Base-by-base conservation (phyloP, 2,888 invertebrate species). In the Elgonia sp. region DNA sequence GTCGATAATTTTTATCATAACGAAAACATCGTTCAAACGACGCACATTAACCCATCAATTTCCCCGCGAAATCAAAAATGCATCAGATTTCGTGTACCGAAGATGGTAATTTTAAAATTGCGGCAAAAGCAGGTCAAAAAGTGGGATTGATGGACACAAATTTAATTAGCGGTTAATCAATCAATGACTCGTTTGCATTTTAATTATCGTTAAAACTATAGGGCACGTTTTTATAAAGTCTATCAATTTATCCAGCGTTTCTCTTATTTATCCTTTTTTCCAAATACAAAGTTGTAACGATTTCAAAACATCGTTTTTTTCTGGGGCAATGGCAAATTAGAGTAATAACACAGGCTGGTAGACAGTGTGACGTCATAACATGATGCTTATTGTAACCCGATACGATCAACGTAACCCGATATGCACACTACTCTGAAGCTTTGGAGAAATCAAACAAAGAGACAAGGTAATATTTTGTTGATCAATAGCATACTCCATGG, bases 371-470 rank as follows among this genome's bases (percentile, higher is more conserved):
- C 79, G 57, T 79, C 67, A 79, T 57, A 67, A 40, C 57, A 57
- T 55, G 57, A 67, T n/a, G 57, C 60, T 46, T 16, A 8, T 60
- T 70, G 70, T 80, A 70, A 80, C 63, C 18, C 7, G 60, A 63
- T 76, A 67, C 21, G 57, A 40, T 46, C 20, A 8, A 70, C 55
- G 70, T 80, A 60, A 80, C 63, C n/a, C 9, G 60, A 69, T 57
- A 79, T 60, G 42, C 37, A 42, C 39, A 60, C 60, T 42, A 21
- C 42, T 60, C 60, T 18, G 18, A 60, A 40, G 50, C 40, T 63
- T 42, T 37, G 42, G 39, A 65, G 77, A 77, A 77, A 77, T 77
- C 77, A 69, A 67, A 60, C 73, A 73, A n/a, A n/a, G 60, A 60
- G 55, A 39, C 29, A 79, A 29, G 14, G 57, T 69, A 29, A 57